Conservation (phyloP, 2,888 invertebrate genomes). For the Cataglyphis livida region DNA sequence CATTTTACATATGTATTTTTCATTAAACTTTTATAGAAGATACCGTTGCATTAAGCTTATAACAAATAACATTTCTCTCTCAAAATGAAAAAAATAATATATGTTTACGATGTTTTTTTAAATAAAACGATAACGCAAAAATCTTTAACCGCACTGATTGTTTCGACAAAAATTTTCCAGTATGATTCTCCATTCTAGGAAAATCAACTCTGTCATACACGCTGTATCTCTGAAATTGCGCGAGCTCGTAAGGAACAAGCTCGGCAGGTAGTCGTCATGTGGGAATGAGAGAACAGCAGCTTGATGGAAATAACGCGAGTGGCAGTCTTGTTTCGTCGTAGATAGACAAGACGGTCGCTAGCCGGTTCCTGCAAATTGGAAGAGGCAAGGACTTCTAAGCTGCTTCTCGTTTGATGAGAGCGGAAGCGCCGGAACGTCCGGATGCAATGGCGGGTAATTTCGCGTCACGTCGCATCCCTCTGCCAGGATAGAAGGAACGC, state of each 20-base stretch:
- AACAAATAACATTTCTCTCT: background rate
- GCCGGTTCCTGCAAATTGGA: constrained; percentile 67
- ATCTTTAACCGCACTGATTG: constrained; percentile 8
- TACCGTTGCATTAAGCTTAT: background rate
- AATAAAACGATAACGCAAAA: constrained; percentile 15
- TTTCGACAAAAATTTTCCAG: background rate
- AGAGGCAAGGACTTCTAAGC: constrained; percentile 64
- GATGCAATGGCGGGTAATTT: constrained; percentile 67
- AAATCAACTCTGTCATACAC: constrained; percentile 34
- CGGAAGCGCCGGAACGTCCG: constrained; percentile 57
- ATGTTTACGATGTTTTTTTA: background rate
- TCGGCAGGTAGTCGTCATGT: constrained; percentile 20
- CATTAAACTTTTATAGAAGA: background rate
- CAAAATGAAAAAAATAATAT: background rate
- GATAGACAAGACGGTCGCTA: constrained; percentile 36
- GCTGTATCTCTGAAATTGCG: background rate
- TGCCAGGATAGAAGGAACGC: background rate
- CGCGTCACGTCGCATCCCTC: constrained; percentile 37
- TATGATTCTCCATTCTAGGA: constrained; percentile 11
- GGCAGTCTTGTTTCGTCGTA: constrained; percentile 37
- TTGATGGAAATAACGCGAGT: constrained; percentile 46
- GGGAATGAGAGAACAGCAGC: constrained; percentile 17
- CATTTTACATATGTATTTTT: background rate
- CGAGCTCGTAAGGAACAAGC: constrained; percentile 31
- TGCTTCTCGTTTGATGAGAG: constrained; percentile 60